phyloP scores from a whole-genome alignment of 1,140 invertebrate species.

The Elysia chlorotica region DNA sequence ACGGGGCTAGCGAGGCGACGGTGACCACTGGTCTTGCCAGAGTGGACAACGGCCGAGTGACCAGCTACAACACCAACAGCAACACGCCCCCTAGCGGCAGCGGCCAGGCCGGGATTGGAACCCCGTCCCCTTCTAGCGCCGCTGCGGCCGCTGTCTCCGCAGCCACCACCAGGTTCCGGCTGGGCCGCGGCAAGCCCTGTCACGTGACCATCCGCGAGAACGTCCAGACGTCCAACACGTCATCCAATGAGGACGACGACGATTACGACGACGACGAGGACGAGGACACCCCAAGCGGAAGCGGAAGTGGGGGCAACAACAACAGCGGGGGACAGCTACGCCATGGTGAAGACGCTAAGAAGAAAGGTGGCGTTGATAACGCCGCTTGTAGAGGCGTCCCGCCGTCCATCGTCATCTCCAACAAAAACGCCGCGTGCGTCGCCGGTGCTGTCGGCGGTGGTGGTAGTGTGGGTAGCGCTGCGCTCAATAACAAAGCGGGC shows the following conservation, averaged over 20 bases:
- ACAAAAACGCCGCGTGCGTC: no score
- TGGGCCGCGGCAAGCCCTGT: no score
- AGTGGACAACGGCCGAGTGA: conserved; percentile 46
- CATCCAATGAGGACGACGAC: conserved; percentile 63
- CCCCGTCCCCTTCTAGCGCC: conserved; percentile 27
- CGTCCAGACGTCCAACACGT: conserved; percentile 76
- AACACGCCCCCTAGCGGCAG: no score
- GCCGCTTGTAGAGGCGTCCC: no score
- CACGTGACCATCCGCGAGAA: conserved; percentile 67
- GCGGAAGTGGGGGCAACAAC: conserved; percentile 69
- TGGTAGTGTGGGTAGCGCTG: background rate
- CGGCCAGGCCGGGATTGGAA: no score
- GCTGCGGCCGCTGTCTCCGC: background rate
- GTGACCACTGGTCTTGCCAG: conserved; percentile 47
- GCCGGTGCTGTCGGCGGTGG: no score
- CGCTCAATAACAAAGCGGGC: no score
- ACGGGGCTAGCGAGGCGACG: conserved; percentile 39
- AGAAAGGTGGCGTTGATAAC: no score
- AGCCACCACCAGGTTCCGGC: no score
- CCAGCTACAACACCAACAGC: conserved; percentile 66
- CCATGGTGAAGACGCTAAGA: conserved; percentile 54
- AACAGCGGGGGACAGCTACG: conserved; percentile 6
- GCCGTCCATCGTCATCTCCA: no score
- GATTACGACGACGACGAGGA: conserved; percentile 71
- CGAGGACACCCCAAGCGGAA: conserved; percentile 65